A percentile compares a stretch with the other conserved stretches of the same genome.
phyloP scores from a whole-genome alignment of 1,140 invertebrate genomes.

The Cyphomyrmex costatus region DNA sequence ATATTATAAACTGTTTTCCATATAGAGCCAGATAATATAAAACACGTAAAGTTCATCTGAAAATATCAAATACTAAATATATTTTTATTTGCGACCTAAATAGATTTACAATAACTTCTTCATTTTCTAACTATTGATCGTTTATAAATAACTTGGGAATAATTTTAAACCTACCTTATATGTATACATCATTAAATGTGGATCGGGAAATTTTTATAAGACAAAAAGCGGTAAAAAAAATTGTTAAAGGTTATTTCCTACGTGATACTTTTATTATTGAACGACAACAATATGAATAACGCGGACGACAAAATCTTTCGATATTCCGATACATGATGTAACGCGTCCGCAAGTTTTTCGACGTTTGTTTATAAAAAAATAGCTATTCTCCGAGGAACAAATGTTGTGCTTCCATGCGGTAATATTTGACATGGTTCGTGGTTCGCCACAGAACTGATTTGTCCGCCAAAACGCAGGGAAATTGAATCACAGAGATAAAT shows the following conservation, averaged over 20 bases:
- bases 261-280: slow-evolving; percentile 20
- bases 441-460: slow-evolving; percentile 51
- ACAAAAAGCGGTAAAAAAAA: not conserved
- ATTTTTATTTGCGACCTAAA: not conserved
- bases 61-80: slow-evolving; percentile 7
- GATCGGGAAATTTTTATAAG: not conserved
- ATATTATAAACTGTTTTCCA: not conserved
- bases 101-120: not conserved
- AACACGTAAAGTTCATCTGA: not conserved
- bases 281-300: slow-evolving; percentile 41
- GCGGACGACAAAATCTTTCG: slow-evolving; percentile 21
- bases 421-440: slow-evolving; percentile 57
- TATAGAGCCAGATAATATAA: not conserved
- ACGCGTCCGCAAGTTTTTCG: slow-evolving; percentile 67
- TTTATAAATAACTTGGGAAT: not conserved
- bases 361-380: slow-evolving; percentile 81
- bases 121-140: not conserved
- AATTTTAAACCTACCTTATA: not conserved
- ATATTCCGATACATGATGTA: slow-evolving; percentile 74
- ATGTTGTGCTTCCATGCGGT: not conserved
- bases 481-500: slow-evolving; percentile 53
- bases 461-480: slow-evolving; percentile 13
- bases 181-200: not conserved
- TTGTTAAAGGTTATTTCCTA: slow-evolving; percentile 39
- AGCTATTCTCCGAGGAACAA: slow-evolving; percentile 31